Evolutionary conservation across 1,140 invertebrate species (phyloP), one percentile per base, ranked within the genome.

Genomic region (Euglossa dilemma): DNA sequence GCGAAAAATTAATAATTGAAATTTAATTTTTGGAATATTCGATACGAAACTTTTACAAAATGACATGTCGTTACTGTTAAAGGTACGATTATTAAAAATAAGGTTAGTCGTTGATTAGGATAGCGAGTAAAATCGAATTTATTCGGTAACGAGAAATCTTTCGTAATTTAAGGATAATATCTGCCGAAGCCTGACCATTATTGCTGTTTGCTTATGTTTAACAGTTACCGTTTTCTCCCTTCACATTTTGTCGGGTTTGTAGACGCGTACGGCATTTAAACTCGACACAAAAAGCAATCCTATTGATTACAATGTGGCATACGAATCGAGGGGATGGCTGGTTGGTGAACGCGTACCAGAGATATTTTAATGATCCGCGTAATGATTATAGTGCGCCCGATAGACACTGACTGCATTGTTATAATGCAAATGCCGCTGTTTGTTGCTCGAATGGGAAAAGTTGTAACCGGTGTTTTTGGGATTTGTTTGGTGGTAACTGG

Each of bases 311-410:
- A 76, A 72, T 57, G 67, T 84, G 76, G 57, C 75, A 84, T 54
- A 43, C 82, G 43, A 64, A 80, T 72, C 47, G 56, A 56, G 76
- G 66, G 66, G 67, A 72, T 43, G 52, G 50, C 16, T 16, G 67
- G 74, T 43, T 20, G 66, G 56, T 63, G 67, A 64, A 80, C 69
- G 56, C 66, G 56, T 61, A 77, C 54, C 80, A 57, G 80, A 83
- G 74, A 78, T 83, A 83, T 83, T 83, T 83, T 83, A 83, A 83
- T 78, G 80, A 83, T 83, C 80, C 80, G 80, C 80, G 74, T 83
- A 83, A 83, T 83, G 80, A 83, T 83, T 83, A 83, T 78, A 70
- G 80, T 83, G 74, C 64, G 28, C 56, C 80, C 72, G 54, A 77
- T 76, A 76, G 80, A 76, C 64, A 69, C 54, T 52, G 74, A 69